Base-by-base conservation (phyloP, 2,797 vertebrate species). In the Hippopotamyrus pictus region DNA sequence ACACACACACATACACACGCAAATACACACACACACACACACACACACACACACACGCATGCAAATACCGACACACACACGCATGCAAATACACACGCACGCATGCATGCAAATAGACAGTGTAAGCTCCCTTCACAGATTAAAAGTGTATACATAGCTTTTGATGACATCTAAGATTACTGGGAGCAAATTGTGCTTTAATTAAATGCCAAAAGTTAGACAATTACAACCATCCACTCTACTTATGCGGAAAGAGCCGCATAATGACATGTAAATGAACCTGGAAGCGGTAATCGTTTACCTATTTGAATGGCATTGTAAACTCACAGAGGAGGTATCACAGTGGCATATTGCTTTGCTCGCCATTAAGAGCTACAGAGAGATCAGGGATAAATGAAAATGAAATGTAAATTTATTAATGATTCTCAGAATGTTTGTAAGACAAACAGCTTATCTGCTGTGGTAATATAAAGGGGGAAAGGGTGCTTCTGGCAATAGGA, bases 211-310 rank as follows among this genome's bases (percentile, higher is more conserved):
- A 94, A 96, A 96, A 96, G 95, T 96, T 94, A 90, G 90, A 94
- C 94, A 94, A 95, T 95, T 94, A 94, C 90, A 92, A 91, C 92
- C 82, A 89, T 91, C 91, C 91, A 90, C 89, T 92, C 91, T 92
- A 91, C 79, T 93, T 92, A 91, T 90, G 90, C 92, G 92, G 93
- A 94, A 95, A 94, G 93, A 94, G 93, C 94, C 92, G 94, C 93
- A 95, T 95, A 95, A 95, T 96, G 91, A 92, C 90, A 96, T 96
- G 95, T 90, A 95, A 96, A 96, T 96, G 33, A 93, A 92, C 91
- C 89, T 37, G 89, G 91, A 90, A 93, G 92, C 89, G 93, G 91
- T 93, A 95, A 95, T 94, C 92, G 91, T 90, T 90, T 93, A 95
- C 93, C 93, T 95, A 90, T 95, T 93, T 93, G 93, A 93, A 93